phyloP scores from a whole-genome alignment of 2,888 invertebrate genomes.

The Thecocarcelia acutangulata region DNA sequence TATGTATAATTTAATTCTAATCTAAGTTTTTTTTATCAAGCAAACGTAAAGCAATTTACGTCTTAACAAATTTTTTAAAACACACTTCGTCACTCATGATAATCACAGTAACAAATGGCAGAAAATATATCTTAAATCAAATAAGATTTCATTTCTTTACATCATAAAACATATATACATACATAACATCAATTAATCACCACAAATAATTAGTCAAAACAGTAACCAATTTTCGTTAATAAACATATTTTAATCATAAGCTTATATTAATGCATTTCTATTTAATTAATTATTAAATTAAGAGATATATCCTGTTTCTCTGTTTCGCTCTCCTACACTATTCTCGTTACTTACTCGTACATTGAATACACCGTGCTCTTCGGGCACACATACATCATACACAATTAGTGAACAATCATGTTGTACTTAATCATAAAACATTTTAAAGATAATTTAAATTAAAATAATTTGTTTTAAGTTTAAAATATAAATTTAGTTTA shows the following conservation, averaged over 20 bases:
- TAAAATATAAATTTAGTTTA: conserved; percentile 36
- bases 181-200: conserved; percentile 5
- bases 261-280: conserved; percentile 64
- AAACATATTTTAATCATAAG: conserved; percentile 44
- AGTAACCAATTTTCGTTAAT: conserved; percentile 8
- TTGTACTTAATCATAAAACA: conserved; percentile 54
- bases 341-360: conserved; percentile 23
- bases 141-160: conserved; percentile 25
- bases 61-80: no score
- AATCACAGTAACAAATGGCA: no score
- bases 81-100: no score
- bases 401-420: conserved; percentile 29
- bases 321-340: conserved; percentile 23
- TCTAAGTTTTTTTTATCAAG: no score
- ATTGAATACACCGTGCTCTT: conserved; percentile 4
- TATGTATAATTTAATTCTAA: no score
- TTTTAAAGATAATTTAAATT: conserved; percentile 27
- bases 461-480: conserved; percentile 26
- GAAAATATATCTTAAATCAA: no score
- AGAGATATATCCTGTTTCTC: conserved; percentile 19
- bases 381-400: neutral
- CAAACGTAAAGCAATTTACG: no score
- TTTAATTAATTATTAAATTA: conserved; percentile 43
- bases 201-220: conserved; percentile 55
- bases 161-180: conserved; percentile 10